Base-by-base conservation (phyloP, 2,888 invertebrate genomes). In the Dryomyza anilis region DNA sequence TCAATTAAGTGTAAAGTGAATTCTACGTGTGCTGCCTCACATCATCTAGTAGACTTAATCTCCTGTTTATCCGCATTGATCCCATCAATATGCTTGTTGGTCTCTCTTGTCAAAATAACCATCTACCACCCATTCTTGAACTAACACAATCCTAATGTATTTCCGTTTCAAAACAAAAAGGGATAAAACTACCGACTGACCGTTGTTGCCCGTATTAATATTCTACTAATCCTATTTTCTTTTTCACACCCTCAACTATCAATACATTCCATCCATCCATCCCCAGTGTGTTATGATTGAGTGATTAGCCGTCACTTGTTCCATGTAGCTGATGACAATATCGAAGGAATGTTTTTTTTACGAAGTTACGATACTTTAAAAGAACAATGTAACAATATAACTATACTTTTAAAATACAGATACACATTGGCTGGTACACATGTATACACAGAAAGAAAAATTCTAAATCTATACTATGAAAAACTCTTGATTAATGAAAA, bases 51-150 rank as follows among this genome's bases (percentile, higher is more conserved):
- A 21, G 21, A 59, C 57, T 65, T 61, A 69, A 69, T 69, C 69
- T 62, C 61, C 65, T 65, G 62, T 63, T 69, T 63, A 69, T 69
- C 67, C 69, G 53, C 61, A 27, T 43, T 53, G 61, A 61, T 39
- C 39, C 43, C 61, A 53, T 53, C 61, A 43, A 61, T 61, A 43
- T 61, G 52, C 39, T 53, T 29, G 39, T 16, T 36, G 21, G 1
- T 2, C 33, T 36, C 23, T 21, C 10, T 19, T 36, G 55, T 52
- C 27, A 27, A 43, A n/a, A 43, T 6, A 16, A n/a, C n/a, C 43
- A n/a, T 25, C 29, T 29, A n/a, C 16, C 3, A 25, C 50, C 27
- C n/a, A n/a, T 16, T 27, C 53, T 8, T 25, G 14, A 19, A 46
- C 50, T 14, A 5, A 27, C 53, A 30, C 29, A 25, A 23, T 52